Evolutionary conservation across 2,797 vertebrate species (phyloP).

Genomic region (Micropoecilia bifurca): DNA sequence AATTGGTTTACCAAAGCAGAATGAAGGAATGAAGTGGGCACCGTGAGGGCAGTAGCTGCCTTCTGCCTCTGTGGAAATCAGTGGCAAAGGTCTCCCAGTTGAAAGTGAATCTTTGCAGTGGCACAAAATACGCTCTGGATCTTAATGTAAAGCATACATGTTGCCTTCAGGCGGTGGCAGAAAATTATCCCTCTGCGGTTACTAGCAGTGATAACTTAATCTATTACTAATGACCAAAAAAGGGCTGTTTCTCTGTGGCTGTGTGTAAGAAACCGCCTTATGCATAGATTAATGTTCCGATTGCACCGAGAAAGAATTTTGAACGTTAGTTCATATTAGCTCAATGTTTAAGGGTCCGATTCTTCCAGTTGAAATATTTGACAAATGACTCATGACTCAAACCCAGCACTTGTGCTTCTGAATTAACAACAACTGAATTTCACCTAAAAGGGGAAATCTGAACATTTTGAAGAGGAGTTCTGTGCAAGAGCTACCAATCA

Average conservation of each 20-base stretch:
- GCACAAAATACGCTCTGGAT: slow-evolving; percentile 48
- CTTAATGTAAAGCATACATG: slow-evolving; percentile 39
- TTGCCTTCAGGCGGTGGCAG: slow-evolving; percentile 38
- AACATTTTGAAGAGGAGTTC: neutral
- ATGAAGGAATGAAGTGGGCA: slow-evolving; percentile 50
- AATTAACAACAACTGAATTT: slow-evolving; percentile 49
- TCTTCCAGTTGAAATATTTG: slow-evolving; percentile 60
- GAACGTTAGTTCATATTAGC: slow-evolving; percentile 64
- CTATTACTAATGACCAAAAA: slow-evolving; percentile 46
- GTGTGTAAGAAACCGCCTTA: slow-evolving; percentile 20
- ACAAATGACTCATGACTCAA: slow-evolving; percentile 70
- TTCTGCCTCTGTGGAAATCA: slow-evolving; percentile 69
- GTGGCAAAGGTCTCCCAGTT: slow-evolving; percentile 56
- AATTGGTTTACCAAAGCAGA: slow-evolving; percentile 78
- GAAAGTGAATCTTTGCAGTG: slow-evolving; percentile 54
- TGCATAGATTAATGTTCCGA: slow-evolving; percentile 45
- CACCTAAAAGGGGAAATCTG: neutral
- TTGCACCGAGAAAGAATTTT: slow-evolving; percentile 37
- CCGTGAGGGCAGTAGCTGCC: slow-evolving; percentile 62
- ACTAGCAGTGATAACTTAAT: slow-evolving; percentile 44
- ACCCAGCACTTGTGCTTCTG: slow-evolving; percentile 55
- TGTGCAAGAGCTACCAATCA: neutral
- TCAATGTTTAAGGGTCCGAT: slow-evolving; percentile 51
- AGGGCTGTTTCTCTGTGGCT: slow-evolving; percentile 9
- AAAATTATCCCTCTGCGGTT: slow-evolving; percentile 54